Evolutionary conservation across 2,888 invertebrate genomes (phyloP).

Genomic region (Nephrotoma appendiculata): DNA sequence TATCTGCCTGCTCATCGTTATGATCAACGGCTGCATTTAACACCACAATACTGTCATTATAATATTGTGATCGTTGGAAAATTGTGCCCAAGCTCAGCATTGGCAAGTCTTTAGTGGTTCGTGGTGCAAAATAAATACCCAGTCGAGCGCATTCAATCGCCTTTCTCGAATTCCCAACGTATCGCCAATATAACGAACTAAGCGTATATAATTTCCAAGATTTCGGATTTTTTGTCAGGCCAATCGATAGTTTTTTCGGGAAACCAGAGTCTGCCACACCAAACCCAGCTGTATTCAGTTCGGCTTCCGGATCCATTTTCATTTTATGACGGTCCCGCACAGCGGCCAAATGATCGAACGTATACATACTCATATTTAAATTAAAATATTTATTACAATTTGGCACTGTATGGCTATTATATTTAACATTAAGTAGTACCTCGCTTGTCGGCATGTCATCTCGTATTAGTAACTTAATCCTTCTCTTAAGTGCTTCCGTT

Average conservation of each 20-base stretch:
- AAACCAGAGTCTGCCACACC: slow-evolving; percentile 13
- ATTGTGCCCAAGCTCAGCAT: slow-evolving; percentile 28
- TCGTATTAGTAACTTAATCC: not conserved
- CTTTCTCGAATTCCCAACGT: slow-evolving; percentile 25
- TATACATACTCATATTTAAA: slow-evolving; percentile 5
- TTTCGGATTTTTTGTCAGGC: slow-evolving; percentile 19
- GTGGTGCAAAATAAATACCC: slow-evolving; percentile 24
- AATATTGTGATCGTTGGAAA: slow-evolving; percentile 23
- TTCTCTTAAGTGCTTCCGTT: slow-evolving; percentile 16
- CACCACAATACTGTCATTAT: slow-evolving; percentile 25
- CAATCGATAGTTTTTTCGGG: slow-evolving; percentile 16
- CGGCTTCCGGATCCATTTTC: slow-evolving; percentile 23
- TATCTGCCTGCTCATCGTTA: slow-evolving; percentile 25
- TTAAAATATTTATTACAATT: not conserved
- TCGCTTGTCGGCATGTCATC: slow-evolving; percentile 7
- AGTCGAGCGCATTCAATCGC: slow-evolving; percentile 28
- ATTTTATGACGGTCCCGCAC: slow-evolving; percentile 18
- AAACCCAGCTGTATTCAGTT: slow-evolving; percentile 18
- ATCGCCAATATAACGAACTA: slow-evolving; percentile 29
- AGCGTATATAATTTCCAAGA: slow-evolving; percentile 29
- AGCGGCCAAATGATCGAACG: not conserved
- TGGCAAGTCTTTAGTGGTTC: slow-evolving; percentile 23
- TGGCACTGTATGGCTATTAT: slow-evolving; percentile 12
- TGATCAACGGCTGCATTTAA: slow-evolving; percentile 25
- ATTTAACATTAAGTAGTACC: slow-evolving; percentile 24